phyloP scores from a whole-genome alignment of 2,113 vertebrate genomes.

The Myrmecobius fasciatus region DNA sequence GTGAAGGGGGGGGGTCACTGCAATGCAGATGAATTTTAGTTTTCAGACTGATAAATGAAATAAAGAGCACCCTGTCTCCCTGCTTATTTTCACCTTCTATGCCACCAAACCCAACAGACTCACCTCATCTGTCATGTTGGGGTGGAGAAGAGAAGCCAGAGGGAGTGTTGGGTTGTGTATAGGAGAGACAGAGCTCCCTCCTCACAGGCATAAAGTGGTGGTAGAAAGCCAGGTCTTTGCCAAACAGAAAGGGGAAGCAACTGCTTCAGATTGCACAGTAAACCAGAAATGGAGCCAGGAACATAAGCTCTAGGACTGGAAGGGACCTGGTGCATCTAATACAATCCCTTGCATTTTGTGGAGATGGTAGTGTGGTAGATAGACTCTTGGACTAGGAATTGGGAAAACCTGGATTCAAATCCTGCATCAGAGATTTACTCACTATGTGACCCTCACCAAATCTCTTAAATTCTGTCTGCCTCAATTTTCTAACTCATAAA shows the following conservation, averaged over 20 bases:
- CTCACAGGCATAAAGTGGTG: background rate
- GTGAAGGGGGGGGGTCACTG: background rate
- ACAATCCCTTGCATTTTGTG: background rate
- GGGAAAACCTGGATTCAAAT: background rate
- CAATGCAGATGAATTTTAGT: background rate
- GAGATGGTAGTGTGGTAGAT: background rate
- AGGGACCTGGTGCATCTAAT: background rate
- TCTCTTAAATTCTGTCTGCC: background rate
- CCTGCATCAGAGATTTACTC: background rate
- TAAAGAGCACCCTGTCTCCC: background rate
- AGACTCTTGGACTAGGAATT: background rate
- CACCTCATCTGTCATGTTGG: background rate
- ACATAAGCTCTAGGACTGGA: background rate
- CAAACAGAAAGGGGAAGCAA: background rate
- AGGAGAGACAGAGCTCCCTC: background rate
- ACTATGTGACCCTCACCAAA: background rate
- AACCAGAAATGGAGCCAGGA: background rate
- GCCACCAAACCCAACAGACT: background rate
- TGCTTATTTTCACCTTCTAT: background rate
- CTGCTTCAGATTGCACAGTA: fast-evolving
- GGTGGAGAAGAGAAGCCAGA: background rate
- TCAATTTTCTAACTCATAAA: background rate
- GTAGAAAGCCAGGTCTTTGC: fast-evolving
- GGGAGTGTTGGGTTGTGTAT: background rate
- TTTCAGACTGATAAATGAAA: background rate